Base-by-base conservation (phyloP, 2,797 vertebrate genomes). In the Eupleurogrammus muticus region DNA sequence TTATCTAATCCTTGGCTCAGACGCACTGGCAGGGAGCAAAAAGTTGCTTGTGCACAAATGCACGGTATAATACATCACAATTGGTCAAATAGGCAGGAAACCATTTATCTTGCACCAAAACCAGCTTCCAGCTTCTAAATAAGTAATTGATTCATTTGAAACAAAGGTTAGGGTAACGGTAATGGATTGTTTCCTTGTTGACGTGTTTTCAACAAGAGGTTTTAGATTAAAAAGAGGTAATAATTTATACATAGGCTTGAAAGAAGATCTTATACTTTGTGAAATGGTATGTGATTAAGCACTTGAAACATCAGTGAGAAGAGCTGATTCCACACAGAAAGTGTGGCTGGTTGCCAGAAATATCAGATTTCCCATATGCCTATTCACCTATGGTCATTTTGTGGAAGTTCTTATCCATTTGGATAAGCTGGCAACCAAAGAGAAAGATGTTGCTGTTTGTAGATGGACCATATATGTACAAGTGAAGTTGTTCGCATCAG, bases 1-100 rank as follows among this genome's bases (percentile, higher is more conserved):
- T 84, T 66, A 59, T 66, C 42, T 58, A 59, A 70, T 63, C 54
- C 61, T 67, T 62, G 48, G 52, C 49, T 60, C 35, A 67, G 47
- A 58, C 64, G 53, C 16, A 47, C 44, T 49, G 21, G 13, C 34
- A 67, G 21, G 23, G 10, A 49, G 20, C 7, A 34, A 57, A 64
- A 55, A 28, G 3, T 47, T 21, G 21, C 44, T 4, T 58, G 20
- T 32, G 19, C 32, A 56, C 47, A n/a, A 32, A 49, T 34, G 47
- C 28, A 46, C 11, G 1, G 20, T 2, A n/a, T 2, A 32, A n/a
- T n/a, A 14, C 10, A 52, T 6, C 5, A 24, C 34, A 47, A 28
- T 28, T 9, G 32, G 48, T 59, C 35, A 73, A 70, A 63, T 5
- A 16, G 40, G 10, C 44, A 42, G 9, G 16, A 47, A 36, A 61